These are phyloP conservation scores for Sylvia atricapilla DNA, from an alignment of 2,113 vertebrate species.

Conservation along the genomic window DNA sequence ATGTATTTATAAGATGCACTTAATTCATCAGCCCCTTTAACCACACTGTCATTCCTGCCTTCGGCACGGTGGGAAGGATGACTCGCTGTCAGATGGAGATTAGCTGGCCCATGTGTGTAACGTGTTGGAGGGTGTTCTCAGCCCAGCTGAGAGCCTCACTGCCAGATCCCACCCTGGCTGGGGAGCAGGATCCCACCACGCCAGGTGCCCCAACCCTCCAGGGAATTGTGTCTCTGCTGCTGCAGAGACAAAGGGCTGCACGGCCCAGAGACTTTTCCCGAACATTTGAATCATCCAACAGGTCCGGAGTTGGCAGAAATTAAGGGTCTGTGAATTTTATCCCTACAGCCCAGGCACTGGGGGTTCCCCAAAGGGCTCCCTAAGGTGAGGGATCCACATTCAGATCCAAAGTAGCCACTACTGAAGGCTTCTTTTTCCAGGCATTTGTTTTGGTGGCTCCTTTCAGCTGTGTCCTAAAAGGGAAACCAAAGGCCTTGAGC, in stretches of 20 bases:
- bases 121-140: not conserved
- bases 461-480: constrained; percentile 18
- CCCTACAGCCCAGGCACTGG: not conserved
- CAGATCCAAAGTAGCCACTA: not conserved
- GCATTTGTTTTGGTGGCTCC: not conserved
- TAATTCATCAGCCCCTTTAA: constrained; percentile 59
- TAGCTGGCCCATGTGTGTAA: constrained; percentile 20
- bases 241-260: not conserved
- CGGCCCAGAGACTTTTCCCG: not conserved
- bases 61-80: not conserved
- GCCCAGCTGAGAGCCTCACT: not conserved
- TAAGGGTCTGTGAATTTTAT: not conserved
- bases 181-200: not conserved
- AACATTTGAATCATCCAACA: not conserved
- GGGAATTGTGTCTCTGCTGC: rapidly evolving
- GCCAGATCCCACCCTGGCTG: not conserved
- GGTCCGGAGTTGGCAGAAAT: not conserved
- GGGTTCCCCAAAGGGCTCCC: not conserved
- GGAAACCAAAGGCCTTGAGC: constrained; percentile 59
- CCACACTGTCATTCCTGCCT: not conserved
- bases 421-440: not conserved
- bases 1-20: constrained; percentile 44
- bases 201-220: rapidly evolving
- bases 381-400: not conserved
- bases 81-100: constrained; percentile 54